Evolutionary conservation across 2,888 invertebrate species (phyloP).

Genomic region (Bruchidius siliquastri): DNA sequence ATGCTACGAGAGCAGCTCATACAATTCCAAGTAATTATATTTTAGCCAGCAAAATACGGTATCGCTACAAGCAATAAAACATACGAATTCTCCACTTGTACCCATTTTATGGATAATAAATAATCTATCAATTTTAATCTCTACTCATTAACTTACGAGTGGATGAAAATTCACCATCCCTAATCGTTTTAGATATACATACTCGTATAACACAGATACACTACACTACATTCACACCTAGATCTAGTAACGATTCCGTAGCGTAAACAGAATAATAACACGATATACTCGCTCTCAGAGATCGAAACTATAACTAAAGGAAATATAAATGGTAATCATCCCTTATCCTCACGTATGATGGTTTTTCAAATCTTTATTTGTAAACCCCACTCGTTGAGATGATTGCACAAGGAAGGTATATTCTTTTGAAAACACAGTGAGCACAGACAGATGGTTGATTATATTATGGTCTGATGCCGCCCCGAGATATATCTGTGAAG

Average conservation of each 20-base stretch:
- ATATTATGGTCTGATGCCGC: not conserved
- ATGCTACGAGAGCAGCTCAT: no score
- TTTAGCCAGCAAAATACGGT: no score
- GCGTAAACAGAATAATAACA: not conserved
- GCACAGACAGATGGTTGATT: not conserved
- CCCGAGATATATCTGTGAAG: not conserved
- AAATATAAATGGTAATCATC: not conserved
- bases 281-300: not conserved
- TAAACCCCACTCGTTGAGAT: not conserved
- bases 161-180: not conserved
- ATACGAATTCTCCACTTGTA: no score
- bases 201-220: not conserved
- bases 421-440: not conserved
- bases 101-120: no score
- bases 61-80: no score
- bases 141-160: not conserved
- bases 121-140: no score
- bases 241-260: no score
- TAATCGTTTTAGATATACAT: not conserved
- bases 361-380: not conserved
- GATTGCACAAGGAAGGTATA: not conserved
- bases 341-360: not conserved
- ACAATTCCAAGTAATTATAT: no score
- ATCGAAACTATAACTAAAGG: not conserved
- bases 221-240: not conserved